These are phyloP conservation scores for Hiodon alosoides DNA, from an alignment of 2,113 vertebrate species.

Conservation along the genomic window DNA sequence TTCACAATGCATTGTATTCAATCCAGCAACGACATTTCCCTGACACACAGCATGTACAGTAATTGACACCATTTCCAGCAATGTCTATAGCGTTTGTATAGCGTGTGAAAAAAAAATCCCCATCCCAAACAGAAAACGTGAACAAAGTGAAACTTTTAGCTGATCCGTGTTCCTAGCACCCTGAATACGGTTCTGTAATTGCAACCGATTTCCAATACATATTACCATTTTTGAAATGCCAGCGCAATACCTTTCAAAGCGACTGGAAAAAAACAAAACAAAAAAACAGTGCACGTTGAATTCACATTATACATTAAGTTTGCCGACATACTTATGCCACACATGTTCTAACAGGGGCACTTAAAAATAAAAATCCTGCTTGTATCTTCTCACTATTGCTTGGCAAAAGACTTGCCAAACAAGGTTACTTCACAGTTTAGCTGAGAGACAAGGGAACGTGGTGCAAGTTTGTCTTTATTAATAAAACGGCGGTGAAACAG, in stretches of 20 bases:
- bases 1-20: no score
- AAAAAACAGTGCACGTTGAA: not conserved
- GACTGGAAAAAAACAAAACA: no score
- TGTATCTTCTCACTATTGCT: not conserved
- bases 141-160: not conserved
- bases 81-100: no score
- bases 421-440: no score
- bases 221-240: not conserved
- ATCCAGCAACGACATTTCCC: no score
- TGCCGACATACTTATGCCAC: not conserved
- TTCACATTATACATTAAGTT: not conserved
- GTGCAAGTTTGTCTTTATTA: conserved; percentile 33
- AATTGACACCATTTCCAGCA: no score
- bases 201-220: not conserved
- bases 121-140: not conserved
- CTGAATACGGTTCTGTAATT: not conserved
- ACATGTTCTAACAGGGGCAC: no score
- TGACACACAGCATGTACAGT: no score
- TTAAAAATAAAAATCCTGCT: no score
- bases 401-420: not conserved
- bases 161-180: not conserved
- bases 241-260: no score
- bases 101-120: no score
- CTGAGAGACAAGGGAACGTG: not conserved
- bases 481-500: conserved; percentile 27